Percentiles rank a stretch among this genome's conserved stretches.
Evolutionary conservation across 2,113 vertebrate species (phyloP).

Genomic region (Malurus alboscapulatus): DNA sequence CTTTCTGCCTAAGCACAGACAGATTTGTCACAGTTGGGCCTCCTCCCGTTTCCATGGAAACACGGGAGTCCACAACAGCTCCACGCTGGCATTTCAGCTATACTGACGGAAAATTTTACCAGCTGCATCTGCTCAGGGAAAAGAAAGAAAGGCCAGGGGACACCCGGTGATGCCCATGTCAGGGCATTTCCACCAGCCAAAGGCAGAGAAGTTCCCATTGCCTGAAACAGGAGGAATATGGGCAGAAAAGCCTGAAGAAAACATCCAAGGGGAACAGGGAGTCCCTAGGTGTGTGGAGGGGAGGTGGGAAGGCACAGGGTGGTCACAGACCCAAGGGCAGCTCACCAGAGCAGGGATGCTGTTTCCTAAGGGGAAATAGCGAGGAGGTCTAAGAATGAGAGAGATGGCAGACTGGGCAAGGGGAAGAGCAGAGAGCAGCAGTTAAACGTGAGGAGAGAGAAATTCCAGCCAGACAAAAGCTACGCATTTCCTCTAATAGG

Average conservation of each 20-base stretch:
- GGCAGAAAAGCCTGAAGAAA: background rate
- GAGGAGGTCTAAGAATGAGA: background rate
- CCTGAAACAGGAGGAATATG: background rate
- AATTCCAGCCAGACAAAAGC: background rate
- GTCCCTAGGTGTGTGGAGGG: background rate
- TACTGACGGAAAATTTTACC: conserved; percentile 48
- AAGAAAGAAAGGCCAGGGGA: background rate
- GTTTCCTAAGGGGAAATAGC: background rate
- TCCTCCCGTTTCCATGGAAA: conserved; percentile 69
- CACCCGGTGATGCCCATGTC: background rate
- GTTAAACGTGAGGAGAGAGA: background rate
- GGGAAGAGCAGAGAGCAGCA: background rate
- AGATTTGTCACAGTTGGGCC: conserved; percentile 62
- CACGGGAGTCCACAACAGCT: conserved; percentile 61
- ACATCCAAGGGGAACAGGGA: accelerated
- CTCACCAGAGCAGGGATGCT: background rate
- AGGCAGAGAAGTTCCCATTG: background rate
- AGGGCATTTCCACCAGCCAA: background rate
- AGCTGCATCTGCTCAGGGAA: conserved; percentile 4
- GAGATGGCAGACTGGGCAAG: background rate
- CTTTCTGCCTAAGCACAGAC: conserved; percentile 34
- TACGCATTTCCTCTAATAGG: accelerated
- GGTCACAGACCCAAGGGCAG: background rate
- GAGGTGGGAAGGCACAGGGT: background rate
- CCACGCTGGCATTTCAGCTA: background rate